Evolutionary conservation across 2,113 vertebrate genomes (phyloP), one percentile per base, ranked within the genome.

Genomic region (Grallaria varia): DNA sequence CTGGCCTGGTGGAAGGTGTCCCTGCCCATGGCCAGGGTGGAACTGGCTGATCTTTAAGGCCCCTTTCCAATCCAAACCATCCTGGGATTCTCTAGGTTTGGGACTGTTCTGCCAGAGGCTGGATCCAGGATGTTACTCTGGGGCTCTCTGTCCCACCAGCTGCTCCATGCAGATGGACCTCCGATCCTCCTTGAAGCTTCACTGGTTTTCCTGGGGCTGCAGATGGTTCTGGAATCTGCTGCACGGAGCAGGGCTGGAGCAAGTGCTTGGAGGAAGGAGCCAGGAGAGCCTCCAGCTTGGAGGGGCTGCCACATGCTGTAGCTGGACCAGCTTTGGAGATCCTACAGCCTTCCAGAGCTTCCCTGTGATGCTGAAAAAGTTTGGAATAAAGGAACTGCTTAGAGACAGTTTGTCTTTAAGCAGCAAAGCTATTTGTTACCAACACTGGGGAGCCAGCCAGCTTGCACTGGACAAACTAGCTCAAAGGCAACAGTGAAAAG

Each of bases 121-220:
- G n/a, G n/a, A n/a, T n/a, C n/a, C 87, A 55, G 71, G 79, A 68
- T 19, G 10, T 76, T 20, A 92, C 23, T 44, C 49, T 64, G 53
- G 40, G 67, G 86, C 40, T 18, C 40, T 40, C 15, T 0, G 4
- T 49, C 14, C 33, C 0, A 0, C 76, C 66, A 83, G 37, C 63
- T 89, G 63, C 16, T 91, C 73, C 9, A 9, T 22, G 77, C 81
- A 91, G 81, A 75, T 50, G 56, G 52, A 89, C 27, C 27, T 75
- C 78, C 68, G 77, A 35, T 89, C 37, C 62, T 30, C 8, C 45
- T 84, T 76, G 89, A 80, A 78, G 80, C 68, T 81, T 45, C 0
- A 0, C 23, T 87, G 74, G 15, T 45, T 87, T 91, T 89, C 18
- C 40, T 7, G 55, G 64, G 59, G 76, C 42, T 84, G 89, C 89